A percentile compares a stretch with the other conserved stretches of the same genome.
Evolutionary conservation across 2,113 vertebrate genomes (phyloP).

Genomic region (Prionailurus bengalensis): DNA sequence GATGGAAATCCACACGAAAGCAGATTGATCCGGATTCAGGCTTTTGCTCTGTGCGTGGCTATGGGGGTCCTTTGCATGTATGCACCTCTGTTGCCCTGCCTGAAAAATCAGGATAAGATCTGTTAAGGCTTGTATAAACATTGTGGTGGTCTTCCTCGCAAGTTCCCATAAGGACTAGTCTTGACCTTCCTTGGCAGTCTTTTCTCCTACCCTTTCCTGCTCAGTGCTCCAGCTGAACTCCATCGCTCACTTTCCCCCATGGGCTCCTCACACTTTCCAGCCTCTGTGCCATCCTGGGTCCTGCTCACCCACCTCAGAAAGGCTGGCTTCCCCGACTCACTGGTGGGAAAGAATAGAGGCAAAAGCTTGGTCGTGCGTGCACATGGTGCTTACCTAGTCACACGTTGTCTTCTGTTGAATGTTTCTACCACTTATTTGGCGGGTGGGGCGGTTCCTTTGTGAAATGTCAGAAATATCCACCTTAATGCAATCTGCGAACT

Average conservation of each 20-base stretch:
- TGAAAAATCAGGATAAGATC: not conserved
- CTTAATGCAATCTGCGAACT: not conserved
- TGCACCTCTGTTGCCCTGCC: not conserved
- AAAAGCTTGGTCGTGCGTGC: rapidly evolving
- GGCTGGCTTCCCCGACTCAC: not conserved
- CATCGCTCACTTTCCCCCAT: not conserved
- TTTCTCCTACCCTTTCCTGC: not conserved
- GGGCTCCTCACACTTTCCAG: not conserved
- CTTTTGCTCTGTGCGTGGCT: not conserved
- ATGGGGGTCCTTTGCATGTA: not conserved
- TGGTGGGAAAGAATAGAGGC: rapidly evolving
- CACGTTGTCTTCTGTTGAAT: not conserved
- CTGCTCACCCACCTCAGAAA: not conserved
- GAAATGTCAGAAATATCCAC: not conserved
- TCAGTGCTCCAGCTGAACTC: not conserved
- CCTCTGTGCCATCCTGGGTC: rapidly evolving
- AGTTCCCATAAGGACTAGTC: no score
- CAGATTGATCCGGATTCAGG: not conserved
- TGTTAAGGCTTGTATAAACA: not conserved
- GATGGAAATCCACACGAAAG: not conserved
- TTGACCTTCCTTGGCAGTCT: not conserved
- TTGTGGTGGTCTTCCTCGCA: not conserved
- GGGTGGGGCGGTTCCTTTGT: not conserved
- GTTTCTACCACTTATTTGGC: not conserved
- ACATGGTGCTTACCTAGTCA: rapidly evolving